Evolutionary conservation across 2,888 invertebrate genomes (phyloP).

Genomic region (Oithona nana): DNA sequence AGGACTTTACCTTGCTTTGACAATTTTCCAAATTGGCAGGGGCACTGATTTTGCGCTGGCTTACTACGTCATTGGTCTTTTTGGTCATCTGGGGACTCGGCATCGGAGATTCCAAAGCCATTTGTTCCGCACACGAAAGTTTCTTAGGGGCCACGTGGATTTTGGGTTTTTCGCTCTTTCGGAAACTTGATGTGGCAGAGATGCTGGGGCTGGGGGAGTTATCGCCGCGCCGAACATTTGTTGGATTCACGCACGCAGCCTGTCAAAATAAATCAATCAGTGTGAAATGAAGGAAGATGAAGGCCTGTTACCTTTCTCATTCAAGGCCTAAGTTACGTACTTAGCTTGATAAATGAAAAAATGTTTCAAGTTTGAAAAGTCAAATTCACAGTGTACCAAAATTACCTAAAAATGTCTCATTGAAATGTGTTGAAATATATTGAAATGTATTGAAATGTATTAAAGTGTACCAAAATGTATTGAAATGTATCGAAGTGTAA

Average conservation of each 20-base stretch:
- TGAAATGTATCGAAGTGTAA: too few relatives aligned
- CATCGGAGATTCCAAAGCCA: neutral
- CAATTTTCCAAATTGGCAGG: too few relatives aligned
- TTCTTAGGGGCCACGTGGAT: neutral
- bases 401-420: too few relatives aligned
- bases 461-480: too few relatives aligned
- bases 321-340: neutral
- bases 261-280: neutral
- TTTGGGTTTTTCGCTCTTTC: neutral
- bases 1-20: too few relatives aligned
- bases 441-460: too few relatives aligned
- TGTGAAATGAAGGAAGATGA: neutral
- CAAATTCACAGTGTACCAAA: too few relatives aligned
- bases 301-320: neutral
- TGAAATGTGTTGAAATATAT: too few relatives aligned
- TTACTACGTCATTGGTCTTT: neutral
- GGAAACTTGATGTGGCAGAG: neutral
- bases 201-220: neutral
- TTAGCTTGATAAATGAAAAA: neutral
- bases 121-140: neutral
- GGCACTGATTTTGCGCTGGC: neutral
- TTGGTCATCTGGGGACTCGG: neutral
- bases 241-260: conserved; percentile 17
- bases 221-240: conserved; percentile 7
- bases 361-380: too few relatives aligned